These are phyloP conservation scores for Staurois parvus DNA, from an alignment of 2,797 vertebrate species.

Conservation along the genomic window DNA sequence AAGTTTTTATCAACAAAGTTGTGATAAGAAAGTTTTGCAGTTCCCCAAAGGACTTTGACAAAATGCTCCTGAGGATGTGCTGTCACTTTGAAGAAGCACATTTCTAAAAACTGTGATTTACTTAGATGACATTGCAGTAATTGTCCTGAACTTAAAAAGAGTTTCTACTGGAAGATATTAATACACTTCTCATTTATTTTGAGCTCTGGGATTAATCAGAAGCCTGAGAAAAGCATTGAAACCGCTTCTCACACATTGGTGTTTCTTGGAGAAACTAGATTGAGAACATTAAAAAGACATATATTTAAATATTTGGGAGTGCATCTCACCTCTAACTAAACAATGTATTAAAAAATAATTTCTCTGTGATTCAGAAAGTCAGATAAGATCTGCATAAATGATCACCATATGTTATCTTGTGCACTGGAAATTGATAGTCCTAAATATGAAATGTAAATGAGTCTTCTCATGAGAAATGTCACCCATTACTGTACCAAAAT, in stretches of 20 bases:
- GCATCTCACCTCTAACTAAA: neutral
- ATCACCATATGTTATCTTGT: neutral
- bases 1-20: slow-evolving; percentile 35
- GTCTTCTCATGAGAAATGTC: neutral
- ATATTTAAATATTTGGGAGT: neutral
- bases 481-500: neutral
- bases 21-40: slow-evolving; percentile 32
- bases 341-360: neutral
- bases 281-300: neutral
- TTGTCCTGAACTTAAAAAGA: slow-evolving; percentile 58
- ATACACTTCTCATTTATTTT: slow-evolving; percentile 54
- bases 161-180: slow-evolving; percentile 46
- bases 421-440: neutral
- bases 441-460: neutral
- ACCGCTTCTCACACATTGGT: slow-evolving; percentile 33
- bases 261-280: slow-evolving; percentile 7
- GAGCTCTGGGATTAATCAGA: slow-evolving; percentile 51
- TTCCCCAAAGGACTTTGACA: slow-evolving; percentile 55
- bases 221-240: slow-evolving; percentile 31
- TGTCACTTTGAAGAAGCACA: slow-evolving; percentile 54
- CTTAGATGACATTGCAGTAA: slow-evolving; percentile 56
- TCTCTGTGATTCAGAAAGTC: neutral
- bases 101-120: slow-evolving; percentile 58
- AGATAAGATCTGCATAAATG: neutral
- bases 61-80: slow-evolving; percentile 53